A percentile compares a stretch with the other conserved stretches of the same genome.
phyloP scores from a whole-genome alignment of 2,113 vertebrate genomes.

The Erythrolamprus reginae region DNA sequence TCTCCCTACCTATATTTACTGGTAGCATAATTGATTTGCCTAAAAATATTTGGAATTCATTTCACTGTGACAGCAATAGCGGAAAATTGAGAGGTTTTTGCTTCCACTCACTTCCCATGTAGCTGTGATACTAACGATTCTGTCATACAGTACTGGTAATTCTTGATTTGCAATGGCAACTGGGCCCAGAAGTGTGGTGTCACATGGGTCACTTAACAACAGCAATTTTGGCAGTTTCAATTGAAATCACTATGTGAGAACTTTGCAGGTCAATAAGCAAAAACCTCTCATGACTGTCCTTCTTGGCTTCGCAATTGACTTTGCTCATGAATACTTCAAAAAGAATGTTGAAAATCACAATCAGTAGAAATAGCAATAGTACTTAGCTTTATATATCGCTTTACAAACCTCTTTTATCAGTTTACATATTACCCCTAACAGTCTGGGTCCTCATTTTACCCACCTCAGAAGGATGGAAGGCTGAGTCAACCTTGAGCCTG shows the following conservation, averaged over 20 bases:
- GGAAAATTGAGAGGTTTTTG: not conserved
- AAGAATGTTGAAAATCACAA: not conserved
- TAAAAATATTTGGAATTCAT: not conserved
- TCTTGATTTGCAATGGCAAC: not conserved
- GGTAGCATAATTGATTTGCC: not conserved
- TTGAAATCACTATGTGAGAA: not conserved
- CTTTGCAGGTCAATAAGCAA: not conserved
- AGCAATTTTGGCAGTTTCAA: not conserved
- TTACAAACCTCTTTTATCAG: too few species aligned
- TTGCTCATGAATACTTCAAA: not conserved
- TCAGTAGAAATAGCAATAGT: not conserved
- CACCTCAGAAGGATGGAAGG: too few species aligned
- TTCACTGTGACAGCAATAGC: not conserved
- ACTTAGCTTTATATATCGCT: too few species aligned
- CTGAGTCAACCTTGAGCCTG: too few species aligned
- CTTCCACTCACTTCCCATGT: not conserved
- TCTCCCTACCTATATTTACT: not conserved
- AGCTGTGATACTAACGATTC: not conserved
- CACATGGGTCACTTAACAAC: too few species aligned
- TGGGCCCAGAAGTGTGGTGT: not conserved
- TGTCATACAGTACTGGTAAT: not conserved
- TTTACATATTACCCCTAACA: too few species aligned
- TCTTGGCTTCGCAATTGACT: not conserved
- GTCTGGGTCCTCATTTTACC: too few species aligned
- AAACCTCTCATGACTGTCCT: not conserved